Percentiles rank a stretch among this genome's conserved stretches.
phyloP scores from a whole-genome alignment of 1,140 invertebrate genomes.

The Eciton burchellii region DNA sequence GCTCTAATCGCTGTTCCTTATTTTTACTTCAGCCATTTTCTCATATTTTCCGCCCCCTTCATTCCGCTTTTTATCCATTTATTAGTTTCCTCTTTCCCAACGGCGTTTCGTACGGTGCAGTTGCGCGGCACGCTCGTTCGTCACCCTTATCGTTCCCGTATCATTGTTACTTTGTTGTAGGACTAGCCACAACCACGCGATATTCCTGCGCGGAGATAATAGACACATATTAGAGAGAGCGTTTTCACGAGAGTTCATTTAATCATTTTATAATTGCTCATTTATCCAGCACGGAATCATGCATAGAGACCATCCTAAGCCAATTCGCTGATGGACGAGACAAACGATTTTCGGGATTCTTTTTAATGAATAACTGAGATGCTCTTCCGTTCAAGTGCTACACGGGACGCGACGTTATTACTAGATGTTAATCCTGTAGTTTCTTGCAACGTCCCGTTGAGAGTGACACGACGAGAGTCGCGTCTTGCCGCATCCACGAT shows the following conservation, averaged over 20 bases:
- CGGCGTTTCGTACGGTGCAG: background rate
- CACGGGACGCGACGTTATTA: no score
- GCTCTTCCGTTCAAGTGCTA: no score
- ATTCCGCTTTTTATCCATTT: conserved; percentile 13
- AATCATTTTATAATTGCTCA: conserved; percentile 2
- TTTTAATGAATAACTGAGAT: no score
- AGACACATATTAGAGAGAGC: background rate
- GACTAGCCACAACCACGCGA: background rate
- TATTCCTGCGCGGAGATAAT: background rate
- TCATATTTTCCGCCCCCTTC: background rate
- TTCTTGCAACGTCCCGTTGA: background rate
- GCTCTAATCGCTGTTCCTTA: conserved; percentile 3
- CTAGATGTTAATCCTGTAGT: background rate
- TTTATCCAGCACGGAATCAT: background rate
- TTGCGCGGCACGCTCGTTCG: background rate
- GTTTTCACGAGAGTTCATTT: background rate
- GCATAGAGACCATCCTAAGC: background rate
- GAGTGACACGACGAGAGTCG: background rate
- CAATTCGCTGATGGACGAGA: background rate
- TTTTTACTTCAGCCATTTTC: background rate
- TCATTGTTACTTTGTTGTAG: background rate
- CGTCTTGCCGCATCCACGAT: conserved; percentile 11
- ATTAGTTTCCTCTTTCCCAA: background rate
- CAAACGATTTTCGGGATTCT: no score
- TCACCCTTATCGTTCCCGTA: conserved; percentile 2